Base-by-base conservation (phyloP, 2,113 vertebrate species). In the Chroicocephalus ridibundus region DNA sequence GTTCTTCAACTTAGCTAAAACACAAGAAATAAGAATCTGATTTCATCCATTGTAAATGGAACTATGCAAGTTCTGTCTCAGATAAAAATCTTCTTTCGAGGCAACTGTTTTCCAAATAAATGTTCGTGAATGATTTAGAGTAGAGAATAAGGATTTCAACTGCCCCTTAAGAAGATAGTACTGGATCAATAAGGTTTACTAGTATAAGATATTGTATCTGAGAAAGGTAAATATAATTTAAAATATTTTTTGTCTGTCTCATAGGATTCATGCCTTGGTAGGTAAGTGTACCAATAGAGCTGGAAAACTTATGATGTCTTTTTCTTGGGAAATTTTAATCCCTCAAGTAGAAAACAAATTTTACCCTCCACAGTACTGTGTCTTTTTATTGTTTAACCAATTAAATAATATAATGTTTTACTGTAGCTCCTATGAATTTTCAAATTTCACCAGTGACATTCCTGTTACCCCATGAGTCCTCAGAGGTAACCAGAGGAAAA, bases 401-500 rank as follows among this genome's bases (percentile, higher is more conserved):
- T 91, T 88, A 97, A 82, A 89, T 34, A 84, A 86, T 27, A 13
- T 22, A 38, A 82, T 51, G 6, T 29, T 90, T 82, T 96, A 83
- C 76, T 82, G 72, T 22, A 86, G 68, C n/a, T 47, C 61, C 25
- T 70, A 19, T 58, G 44, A 90, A 80, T 80, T 92, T 94, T 82
- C 57, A 86, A 0, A 84, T 90, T 94, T 81, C 64, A 92, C 31
- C 15, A 64, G 68, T 88, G 82, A 60, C 36, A 55, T 81, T 88
- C 38, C 19, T 92, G 20, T 74, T 64, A 58, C 88, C 44, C 60
- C 69, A 40, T 22, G 72, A 83, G 60, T 71, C 44, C 57, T 86
- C 72, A 86, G 88, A 92, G 31, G 64, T 91, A 96, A 90, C 15
- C 14, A 93, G 17, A 97, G 47, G 68, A 72, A 97, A 96, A 83